Percentiles rank a stretch among this genome's conserved stretches.
These are phyloP conservation scores for Betta splendens DNA, from an alignment of 2,797 vertebrate species.

Conservation along the genomic window DNA sequence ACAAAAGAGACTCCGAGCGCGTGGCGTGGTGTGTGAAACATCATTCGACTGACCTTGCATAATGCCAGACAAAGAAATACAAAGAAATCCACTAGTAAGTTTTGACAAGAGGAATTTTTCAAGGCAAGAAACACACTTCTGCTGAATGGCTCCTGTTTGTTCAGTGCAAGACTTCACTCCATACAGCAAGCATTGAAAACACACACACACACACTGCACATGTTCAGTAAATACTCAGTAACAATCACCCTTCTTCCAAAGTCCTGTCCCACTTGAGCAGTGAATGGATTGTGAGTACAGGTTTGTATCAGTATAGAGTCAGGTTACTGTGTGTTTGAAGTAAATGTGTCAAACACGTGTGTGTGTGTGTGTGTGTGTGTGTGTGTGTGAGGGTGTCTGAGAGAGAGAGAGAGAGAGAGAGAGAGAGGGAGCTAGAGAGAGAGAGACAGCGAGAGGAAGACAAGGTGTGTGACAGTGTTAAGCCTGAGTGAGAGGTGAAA, in stretches of 20 bases:
- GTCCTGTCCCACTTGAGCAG: constrained; percentile 25
- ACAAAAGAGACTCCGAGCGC: constrained; percentile 54
- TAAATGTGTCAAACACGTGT: constrained; percentile 55
- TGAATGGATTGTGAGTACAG: constrained; percentile 19
- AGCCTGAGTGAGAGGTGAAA: constrained; percentile 71
- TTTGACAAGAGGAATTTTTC: background rate
- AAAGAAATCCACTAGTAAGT: constrained; percentile 4
- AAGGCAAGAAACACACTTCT: constrained; percentile 30
- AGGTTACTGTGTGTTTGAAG: constrained; percentile 49
- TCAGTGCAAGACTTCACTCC: background rate
- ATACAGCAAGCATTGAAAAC: constrained; percentile 15
- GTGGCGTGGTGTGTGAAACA: constrained; percentile 35
- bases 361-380: constrained; percentile 31
- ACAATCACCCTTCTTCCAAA: constrained; percentile 19
- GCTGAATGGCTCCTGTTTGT: constrained; percentile 29
- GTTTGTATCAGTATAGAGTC: constrained; percentile 29
- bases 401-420: no score
- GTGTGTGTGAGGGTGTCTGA: no score
- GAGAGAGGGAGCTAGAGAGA: no score
- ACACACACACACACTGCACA: constrained; percentile 17
- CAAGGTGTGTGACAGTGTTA: constrained; percentile 58
- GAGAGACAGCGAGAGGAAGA: constrained; percentile 22
- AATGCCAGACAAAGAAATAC: constrained; percentile 27
- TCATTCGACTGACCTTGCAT: constrained; percentile 58
- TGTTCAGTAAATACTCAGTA: background rate